These are phyloP conservation scores for Catharus fuscescens DNA, from an alignment of 2,113 vertebrate species.

Conservation along the genomic window DNA sequence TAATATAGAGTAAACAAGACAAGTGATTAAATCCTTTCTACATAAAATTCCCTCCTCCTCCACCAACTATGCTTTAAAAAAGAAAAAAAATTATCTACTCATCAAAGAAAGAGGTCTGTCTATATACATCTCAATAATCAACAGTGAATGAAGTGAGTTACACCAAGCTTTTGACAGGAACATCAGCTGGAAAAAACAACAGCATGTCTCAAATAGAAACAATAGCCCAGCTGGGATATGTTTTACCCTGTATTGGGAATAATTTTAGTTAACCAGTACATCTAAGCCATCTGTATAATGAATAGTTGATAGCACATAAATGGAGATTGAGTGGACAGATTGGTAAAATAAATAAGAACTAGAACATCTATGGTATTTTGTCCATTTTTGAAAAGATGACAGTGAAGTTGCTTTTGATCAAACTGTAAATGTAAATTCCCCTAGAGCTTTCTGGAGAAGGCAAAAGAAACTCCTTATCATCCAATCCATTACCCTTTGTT, in stretches of 20 bases:
- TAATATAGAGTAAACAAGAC: not conserved
- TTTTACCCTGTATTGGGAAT: not conserved
- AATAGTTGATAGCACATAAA: not conserved
- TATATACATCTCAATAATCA: not conserved
- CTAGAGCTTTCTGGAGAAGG: not conserved
- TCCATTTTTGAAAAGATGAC: not conserved
- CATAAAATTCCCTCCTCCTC: not conserved
- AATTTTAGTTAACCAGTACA: not conserved
- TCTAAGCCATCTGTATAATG: not conserved
- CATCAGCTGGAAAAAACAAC: not conserved
- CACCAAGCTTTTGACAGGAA: not conserved
- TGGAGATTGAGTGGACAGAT: not conserved
- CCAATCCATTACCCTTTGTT: not conserved
- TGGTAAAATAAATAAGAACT: not conserved
- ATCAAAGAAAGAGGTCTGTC: not conserved
- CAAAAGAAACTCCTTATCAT: not conserved
- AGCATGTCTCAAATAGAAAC: not conserved
- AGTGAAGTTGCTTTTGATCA: not conserved
- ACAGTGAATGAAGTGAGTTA: not conserved
- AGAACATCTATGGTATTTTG: not conserved
- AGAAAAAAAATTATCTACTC: not conserved
- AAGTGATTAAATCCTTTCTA: not conserved
- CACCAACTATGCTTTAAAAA: not conserved
- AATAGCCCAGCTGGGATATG: not conserved
- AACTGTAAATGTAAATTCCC: not conserved